These are phyloP conservation scores for Forbesichthys agassizii DNA, from an alignment of 2,113 vertebrate genomes.

Conservation along the genomic window DNA sequence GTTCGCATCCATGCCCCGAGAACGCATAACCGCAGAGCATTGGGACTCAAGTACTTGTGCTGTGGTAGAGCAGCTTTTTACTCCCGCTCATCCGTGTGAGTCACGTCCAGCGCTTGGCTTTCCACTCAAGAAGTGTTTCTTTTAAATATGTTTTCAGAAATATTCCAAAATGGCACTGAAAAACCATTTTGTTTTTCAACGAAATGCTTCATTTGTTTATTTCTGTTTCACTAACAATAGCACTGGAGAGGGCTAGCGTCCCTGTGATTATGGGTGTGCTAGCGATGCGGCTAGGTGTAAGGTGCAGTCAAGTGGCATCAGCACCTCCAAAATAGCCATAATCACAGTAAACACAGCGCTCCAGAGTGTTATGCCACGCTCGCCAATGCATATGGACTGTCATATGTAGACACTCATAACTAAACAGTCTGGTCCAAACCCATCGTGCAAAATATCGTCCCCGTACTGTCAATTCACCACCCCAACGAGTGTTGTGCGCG, in stretches of 20 bases:
- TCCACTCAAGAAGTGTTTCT: constrained; percentile 11
- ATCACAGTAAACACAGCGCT: background rate
- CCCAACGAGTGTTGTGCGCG: background rate
- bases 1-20: too few relatives aligned
- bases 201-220: constrained; percentile 51
- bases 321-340: constrained; percentile 26
- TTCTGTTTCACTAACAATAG: constrained; percentile 34
- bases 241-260: constrained; percentile 12
- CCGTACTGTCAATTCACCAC: background rate
- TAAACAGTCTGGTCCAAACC: background rate
- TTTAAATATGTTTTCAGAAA: too few relatives aligned
- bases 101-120: background rate
- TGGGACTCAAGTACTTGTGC: background rate
- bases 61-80: constrained; percentile 3
- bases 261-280: constrained; percentile 36
- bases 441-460: background rate
- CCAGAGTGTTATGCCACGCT: background rate
- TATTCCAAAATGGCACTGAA: too few relatives aligned
- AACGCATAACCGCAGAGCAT: background rate
- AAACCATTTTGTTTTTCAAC: background rate
- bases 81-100: constrained; percentile 11
- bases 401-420: too few relatives aligned
- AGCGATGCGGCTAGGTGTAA: constrained; percentile 36
- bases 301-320: constrained; percentile 27
- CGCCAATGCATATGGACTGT: background rate